These are phyloP conservation scores for Stenotaenia linearis DNA, from an alignment of 2,888 invertebrate genomes.

Conservation along the genomic window DNA sequence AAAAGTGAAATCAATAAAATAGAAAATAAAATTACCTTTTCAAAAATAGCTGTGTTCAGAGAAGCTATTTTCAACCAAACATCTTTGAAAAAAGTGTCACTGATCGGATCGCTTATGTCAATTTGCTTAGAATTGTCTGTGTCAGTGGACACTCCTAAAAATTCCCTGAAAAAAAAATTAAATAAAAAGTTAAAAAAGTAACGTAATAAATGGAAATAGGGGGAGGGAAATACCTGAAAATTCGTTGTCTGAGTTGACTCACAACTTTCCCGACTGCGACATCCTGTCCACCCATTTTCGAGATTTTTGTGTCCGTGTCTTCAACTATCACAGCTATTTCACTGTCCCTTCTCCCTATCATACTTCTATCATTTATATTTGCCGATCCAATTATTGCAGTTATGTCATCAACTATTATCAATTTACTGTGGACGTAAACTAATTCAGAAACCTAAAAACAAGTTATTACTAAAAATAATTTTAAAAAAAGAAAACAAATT, in stretches of 20 bases:
- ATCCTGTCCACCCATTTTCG: slow-evolving; percentile 74
- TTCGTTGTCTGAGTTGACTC: slow-evolving; percentile 70
- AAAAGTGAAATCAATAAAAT: too few relatives aligned
- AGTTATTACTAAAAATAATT: neutral
- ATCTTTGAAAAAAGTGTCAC: slow-evolving; percentile 73
- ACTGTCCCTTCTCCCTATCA: slow-evolving; percentile 89
- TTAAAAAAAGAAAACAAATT: too few relatives aligned
- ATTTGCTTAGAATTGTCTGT: slow-evolving; percentile 46
- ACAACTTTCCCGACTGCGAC: slow-evolving; percentile 82
- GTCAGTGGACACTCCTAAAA: slow-evolving; percentile 66
- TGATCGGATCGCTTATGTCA: slow-evolving; percentile 72
- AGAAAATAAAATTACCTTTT: slow-evolving; percentile 62
- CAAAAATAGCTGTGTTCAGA: slow-evolving; percentile 80
- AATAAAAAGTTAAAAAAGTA: too few relatives aligned
- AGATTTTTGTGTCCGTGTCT: slow-evolving; percentile 58
- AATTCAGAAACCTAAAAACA: slow-evolving; percentile 69
- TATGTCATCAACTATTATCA: slow-evolving; percentile 89
- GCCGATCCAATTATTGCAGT: slow-evolving; percentile 92
- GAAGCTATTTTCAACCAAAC: slow-evolving; percentile 76
- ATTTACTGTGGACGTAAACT: slow-evolving; percentile 94
- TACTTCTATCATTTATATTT: slow-evolving; percentile 93
- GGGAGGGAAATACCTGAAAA: slow-evolving; percentile 63
- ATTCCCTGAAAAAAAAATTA: too few relatives aligned
- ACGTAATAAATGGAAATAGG: neutral
- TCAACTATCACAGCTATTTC: slow-evolving; percentile 85